phyloP scores from a whole-genome alignment of 2,888 invertebrate species.

The Diplolepis rosae region DNA sequence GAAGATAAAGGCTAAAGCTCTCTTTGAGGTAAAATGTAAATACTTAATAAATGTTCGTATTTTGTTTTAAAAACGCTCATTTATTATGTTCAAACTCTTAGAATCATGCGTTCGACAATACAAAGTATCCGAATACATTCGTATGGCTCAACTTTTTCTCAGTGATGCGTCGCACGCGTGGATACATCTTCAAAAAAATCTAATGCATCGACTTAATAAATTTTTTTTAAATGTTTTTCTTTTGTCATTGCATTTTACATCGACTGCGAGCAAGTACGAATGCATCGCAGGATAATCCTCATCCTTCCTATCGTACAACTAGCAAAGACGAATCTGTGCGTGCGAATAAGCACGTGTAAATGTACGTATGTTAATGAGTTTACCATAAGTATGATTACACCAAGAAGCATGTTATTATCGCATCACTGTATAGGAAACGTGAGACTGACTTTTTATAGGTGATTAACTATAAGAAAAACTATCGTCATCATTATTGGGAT shows the following conservation, averaged over 20 bases:
- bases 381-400: constrained; percentile 44
- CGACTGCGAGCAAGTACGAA: neutral
- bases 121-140: constrained; percentile 20
- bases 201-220: neutral
- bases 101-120: constrained; percentile 24
- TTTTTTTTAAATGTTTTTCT: neutral
- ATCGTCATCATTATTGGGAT: constrained; percentile 26
- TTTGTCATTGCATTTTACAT: neutral
- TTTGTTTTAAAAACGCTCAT: constrained; percentile 22
- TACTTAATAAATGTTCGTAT: constrained; percentile 21
- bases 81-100: neutral
- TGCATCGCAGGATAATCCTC: neutral
- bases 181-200: constrained; percentile 10
- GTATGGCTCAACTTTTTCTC: constrained; percentile 30
- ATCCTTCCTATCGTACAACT: neutral
- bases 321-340: constrained; percentile 8
- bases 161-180: constrained; percentile 26
- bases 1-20: constrained; percentile 13
- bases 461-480: constrained; percentile 28
- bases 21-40: constrained; percentile 24
- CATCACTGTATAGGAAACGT: constrained; percentile 59
- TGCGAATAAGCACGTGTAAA: constrained; percentile 21
- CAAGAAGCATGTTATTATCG: constrained; percentile 42
- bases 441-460: constrained; percentile 69
- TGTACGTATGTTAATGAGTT: constrained; percentile 18